phyloP scores from a whole-genome alignment of 30 jellyfish, hydroid and myxozoan genomes.

The Aurelia sp. region DNA sequence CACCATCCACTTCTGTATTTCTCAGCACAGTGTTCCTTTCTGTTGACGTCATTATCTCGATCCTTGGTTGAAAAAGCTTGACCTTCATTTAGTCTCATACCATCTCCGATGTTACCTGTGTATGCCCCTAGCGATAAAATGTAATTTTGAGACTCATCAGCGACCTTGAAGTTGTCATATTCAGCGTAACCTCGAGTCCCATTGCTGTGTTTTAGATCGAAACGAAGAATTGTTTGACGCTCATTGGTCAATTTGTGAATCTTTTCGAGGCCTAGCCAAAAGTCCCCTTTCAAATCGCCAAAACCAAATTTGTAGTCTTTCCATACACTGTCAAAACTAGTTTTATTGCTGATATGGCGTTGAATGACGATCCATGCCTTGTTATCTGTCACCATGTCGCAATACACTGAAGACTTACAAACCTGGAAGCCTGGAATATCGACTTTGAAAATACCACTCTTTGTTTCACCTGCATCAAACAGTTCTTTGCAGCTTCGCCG shows the following conservation, averaged over 20 bases:
- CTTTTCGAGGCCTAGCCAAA: constrained; percentile 51
- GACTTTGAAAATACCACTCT: background rate
- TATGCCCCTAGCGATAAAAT: constrained; percentile 8
- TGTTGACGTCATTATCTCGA: background rate
- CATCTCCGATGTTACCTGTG: background rate
- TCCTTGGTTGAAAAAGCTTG: constrained; percentile 8
- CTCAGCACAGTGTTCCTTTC: background rate
- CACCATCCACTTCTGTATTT: constrained; percentile 33
- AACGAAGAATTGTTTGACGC: background rate
- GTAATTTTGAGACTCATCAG: background rate
- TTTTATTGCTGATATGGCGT: constrained; percentile 15
- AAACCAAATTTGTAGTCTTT: constrained; percentile 34
- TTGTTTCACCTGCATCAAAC: background rate
- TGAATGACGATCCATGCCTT: constrained; percentile 56
- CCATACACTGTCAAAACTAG: constrained; percentile 16
- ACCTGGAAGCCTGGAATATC: background rate
- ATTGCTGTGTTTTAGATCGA: constrained; percentile 13
- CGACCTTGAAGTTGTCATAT: background rate
- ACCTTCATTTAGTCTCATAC: background rate
- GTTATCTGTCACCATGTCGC: constrained; percentile 48
- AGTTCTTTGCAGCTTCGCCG: background rate
- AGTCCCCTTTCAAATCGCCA: constrained; percentile 43
- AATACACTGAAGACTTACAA: background rate
- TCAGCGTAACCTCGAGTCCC: background rate
- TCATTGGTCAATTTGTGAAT: constrained; percentile 18